Base-by-base conservation (phyloP, 2,113 vertebrate species). In the Pelmatolapia mariae region DNA sequence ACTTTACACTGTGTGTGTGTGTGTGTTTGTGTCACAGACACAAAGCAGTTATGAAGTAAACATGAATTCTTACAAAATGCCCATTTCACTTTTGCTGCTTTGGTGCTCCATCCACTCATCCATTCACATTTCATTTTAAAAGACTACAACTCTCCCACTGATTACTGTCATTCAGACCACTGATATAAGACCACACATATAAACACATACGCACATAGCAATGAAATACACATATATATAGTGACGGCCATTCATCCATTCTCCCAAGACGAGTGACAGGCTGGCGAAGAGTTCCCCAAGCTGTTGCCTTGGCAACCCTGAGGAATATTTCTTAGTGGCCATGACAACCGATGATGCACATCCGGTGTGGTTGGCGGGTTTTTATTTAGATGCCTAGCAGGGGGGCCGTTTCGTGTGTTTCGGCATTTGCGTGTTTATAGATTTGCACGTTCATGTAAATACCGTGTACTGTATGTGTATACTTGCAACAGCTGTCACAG, bases 341-440 rank as follows among this genome's bases (percentile, higher is more conserved):
- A 96, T 97, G 96, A 95, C 95, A 95, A 97, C 95, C 38, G 57
- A 78, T 96, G 96, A 97, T 96, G 96, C 95, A 95, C 92, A 94
- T 94, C 93, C 93, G 94, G 92, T 93, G 92, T 93, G 87, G 91
- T 92, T 38, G 89, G 92, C 80, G 85, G 91, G 92, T 95, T 95
- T 93, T 95, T 95, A 94, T 96, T 95, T 95, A 94, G 93, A 94
- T n/a, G 12, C 86, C 85, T 85, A 83, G 87, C 91, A 82, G 93
- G 90, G 83, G 82, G 87, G 89, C 24, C n/a, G 16, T n/a, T 82
- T 57, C 36, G 11, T 8, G 84, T 85, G 87, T 91, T 82, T 88
- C 16, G 86, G 89, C 85, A 91, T 94, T 86, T 90, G 82, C 84
- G 80, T 86, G 45, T 71, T 57, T 45, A 82, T 43, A 45, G 12